phyloP scores from a whole-genome alignment of 1,140 invertebrate species.

The Periplaneta americana region DNA sequence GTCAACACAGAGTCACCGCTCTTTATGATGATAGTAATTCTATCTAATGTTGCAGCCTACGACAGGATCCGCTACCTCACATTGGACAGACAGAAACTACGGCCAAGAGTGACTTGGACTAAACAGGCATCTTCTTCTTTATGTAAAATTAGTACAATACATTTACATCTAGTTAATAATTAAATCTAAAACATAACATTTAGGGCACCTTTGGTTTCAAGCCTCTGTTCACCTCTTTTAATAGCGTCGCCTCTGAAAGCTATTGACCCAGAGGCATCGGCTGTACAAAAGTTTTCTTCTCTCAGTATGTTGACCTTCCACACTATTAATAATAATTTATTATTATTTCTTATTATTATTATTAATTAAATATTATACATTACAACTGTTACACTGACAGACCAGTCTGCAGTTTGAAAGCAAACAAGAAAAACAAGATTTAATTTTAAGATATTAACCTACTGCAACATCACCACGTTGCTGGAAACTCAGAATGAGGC shows the following conservation, averaged over 20 bases:
- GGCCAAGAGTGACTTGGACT: slow-evolving; percentile 4
- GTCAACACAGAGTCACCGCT: not conserved
- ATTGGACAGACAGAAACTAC: slow-evolving; percentile 4
- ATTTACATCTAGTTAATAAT: slow-evolving; percentile 11
- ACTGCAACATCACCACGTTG: not conserved
- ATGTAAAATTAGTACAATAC: slow-evolving; percentile 10
- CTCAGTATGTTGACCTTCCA: not conserved
- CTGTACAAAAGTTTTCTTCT: not conserved
- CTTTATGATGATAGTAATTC: not conserved
- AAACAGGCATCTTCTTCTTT: not conserved
- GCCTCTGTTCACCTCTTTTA: slow-evolving; percentile 27
- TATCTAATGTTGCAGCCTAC: slow-evolving; percentile 9
- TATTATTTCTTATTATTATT: not conserved
- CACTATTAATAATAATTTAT: not conserved
- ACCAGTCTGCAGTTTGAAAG: slow-evolving; percentile 4
- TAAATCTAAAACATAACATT: slow-evolving; percentile 35
- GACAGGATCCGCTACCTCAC: slow-evolving; percentile 3
- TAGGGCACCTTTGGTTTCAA: slow-evolving; percentile 44
- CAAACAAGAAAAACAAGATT: not conserved
- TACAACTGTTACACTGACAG: not conserved
- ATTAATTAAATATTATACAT: not conserved
- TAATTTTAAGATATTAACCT: not conserved
- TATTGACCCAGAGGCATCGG: not conserved
- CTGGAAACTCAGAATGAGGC: not conserved
- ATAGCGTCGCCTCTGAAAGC: not conserved